Base-by-base conservation (phyloP, 2,888 invertebrate species). In the Tenthredo amoena region DNA sequence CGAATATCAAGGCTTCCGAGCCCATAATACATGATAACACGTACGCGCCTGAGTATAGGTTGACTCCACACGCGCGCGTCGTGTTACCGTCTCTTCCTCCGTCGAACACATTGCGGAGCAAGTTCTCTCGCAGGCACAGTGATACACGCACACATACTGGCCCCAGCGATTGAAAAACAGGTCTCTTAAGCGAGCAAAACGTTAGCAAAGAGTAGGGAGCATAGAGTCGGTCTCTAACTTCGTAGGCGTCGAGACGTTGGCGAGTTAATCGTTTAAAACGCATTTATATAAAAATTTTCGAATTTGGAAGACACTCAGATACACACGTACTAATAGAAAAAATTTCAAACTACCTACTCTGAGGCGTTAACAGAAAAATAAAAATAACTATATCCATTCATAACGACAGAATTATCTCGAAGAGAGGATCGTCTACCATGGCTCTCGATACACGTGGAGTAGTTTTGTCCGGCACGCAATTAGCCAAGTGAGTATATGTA, bases 401-500 rank as follows among this genome's bases (percentile, higher is more conserved):
- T 68, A 34, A 26, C 1, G 1, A 34, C 77, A 77, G 72, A 74
- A 43, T 74, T 7, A 68, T 62, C n/a, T 40, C 37, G n/a, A 37
- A 37, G 31, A 77, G 77, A 77, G 2, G 50, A 50, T 55, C 77
- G 9, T 21, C 43, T 26, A 40, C 47, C 50, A 93, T 93, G 92
- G 89, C 90, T 68, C 43, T 81, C 72, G 90, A 91, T 71, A 87
- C 87, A n/a, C 90, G 92, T 85, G 92, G 92, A 83, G 86, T 91
- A 85, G 89, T 93, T 74, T 89, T 97, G 89, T 97, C 96, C 81
- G 97, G 97, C 91, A 96, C 95, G 2, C 94, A 95, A 92, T 94
- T 96, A 86, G 96, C 97, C 86, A 95, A 95, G 97, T 97, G 95
- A 95, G 94, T 94, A 89, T 81, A 58, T 26, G 1, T n/a, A n/a